phyloP scores from a whole-genome alignment of 2,113 vertebrate genomes.

The Chlamydotis undulata region DNA sequence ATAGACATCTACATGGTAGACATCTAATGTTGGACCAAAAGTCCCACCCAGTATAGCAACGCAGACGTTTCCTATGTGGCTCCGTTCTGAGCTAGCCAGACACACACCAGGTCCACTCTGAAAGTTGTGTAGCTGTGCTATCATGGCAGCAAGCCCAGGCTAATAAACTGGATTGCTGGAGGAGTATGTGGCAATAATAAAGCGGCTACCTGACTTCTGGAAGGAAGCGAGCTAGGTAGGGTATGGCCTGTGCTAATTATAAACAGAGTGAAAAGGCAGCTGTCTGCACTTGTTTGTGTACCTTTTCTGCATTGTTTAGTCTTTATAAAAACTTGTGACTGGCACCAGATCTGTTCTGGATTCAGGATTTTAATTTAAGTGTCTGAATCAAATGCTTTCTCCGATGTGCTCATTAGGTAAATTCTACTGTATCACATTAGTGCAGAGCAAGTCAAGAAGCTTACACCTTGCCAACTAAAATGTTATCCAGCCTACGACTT shows the following conservation, averaged over 20 bases:
- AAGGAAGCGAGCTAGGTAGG: neutral
- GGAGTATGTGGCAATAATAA: constrained; percentile 10
- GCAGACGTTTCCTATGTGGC: neutral
- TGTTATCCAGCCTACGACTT: neutral
- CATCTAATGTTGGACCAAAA: neutral
- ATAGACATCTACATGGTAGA: neutral
- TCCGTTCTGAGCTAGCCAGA: neutral
- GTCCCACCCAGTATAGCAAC: neutral
- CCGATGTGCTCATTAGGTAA: constrained; percentile 16
- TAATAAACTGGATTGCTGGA: neutral
- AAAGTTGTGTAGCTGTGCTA: neutral
- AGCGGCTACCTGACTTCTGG: constrained; percentile 22
- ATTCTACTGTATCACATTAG: constrained; percentile 15
- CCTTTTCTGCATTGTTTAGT: neutral
- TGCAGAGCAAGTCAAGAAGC: constrained; percentile 11
- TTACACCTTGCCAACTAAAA: neutral
- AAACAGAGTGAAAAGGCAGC: neutral
- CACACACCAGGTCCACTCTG: neutral
- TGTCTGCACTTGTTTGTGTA: constrained; percentile 37
- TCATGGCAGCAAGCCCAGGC: constrained; percentile 13
- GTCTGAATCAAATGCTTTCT: neutral
- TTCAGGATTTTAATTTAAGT: constrained; percentile 7
- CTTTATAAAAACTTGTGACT: neutral
- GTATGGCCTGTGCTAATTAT: neutral
- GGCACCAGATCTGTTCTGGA: constrained; percentile 21